A percentile compares a stretch with the other conserved stretches of the same genome.
Conservation (phyloP, 2,113 vertebrate species). For the Pipra filicauda region DNA sequence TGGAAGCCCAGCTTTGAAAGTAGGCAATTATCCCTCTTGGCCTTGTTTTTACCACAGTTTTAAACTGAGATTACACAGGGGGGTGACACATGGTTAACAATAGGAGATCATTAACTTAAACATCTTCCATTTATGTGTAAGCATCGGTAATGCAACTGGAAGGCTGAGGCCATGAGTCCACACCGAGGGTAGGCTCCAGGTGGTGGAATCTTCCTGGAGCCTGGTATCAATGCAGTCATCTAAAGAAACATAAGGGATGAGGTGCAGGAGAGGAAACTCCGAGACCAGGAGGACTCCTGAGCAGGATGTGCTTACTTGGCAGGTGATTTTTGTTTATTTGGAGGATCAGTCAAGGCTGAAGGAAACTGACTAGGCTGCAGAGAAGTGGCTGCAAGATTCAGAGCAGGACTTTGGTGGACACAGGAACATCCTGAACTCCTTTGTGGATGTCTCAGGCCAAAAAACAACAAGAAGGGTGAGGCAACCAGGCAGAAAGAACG, state of each 20-base stretch:
- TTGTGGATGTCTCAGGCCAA: background rate
- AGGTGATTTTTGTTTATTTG: background rate
- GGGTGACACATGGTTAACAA: conserved; percentile 25
- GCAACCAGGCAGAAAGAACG: background rate
- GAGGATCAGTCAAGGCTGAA: background rate
- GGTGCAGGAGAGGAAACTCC: background rate
- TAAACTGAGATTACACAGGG: background rate
- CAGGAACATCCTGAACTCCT: background rate
- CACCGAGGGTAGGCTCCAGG: background rate
- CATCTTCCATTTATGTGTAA: conserved; percentile 14
- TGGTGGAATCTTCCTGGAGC: conserved; percentile 1
- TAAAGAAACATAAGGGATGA: background rate
- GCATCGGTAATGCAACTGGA: background rate
- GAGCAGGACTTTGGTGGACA: background rate
- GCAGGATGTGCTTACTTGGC: background rate
- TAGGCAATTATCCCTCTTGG: background rate
- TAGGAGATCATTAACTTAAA: conserved; percentile 32
- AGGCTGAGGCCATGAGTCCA: background rate
- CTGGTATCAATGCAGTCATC: background rate
- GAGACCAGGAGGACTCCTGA: background rate
- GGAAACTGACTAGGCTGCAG: background rate
- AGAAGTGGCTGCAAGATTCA: background rate
- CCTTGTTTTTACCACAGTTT: background rate
- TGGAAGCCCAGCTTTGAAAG: background rate
- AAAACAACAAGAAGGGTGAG: background rate